phyloP scores from a whole-genome alignment of 2,888 invertebrate genomes.

The Synanthedon vespiformis region DNA sequence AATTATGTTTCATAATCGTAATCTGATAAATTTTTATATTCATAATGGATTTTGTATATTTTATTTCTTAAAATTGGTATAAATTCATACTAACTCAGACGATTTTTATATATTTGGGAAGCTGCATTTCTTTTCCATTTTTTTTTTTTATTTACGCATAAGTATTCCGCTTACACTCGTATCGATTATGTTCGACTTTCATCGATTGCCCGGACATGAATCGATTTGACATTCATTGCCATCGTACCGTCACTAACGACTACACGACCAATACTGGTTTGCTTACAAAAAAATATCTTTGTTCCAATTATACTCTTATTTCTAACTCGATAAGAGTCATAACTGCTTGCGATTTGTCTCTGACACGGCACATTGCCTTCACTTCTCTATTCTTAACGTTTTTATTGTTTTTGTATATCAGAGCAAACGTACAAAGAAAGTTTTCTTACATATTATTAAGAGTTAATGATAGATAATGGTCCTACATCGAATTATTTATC shows the following conservation, averaged over 20 bases:
- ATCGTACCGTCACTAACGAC: constrained; percentile 10
- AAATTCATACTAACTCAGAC: no score
- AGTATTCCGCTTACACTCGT: background rate
- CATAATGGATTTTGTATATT: no score
- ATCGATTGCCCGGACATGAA: constrained; percentile 7
- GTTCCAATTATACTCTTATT: background rate
- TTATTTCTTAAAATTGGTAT: no score
- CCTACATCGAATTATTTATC: no score
- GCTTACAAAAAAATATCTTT: background rate
- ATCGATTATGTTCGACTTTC: constrained; percentile 17
- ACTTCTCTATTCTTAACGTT: background rate
- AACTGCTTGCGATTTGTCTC: background rate
- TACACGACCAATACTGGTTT: constrained; percentile 1
- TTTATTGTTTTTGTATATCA: background rate
- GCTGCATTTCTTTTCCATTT: no score
- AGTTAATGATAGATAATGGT: no score
- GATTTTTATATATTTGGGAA: no score
- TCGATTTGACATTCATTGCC: constrained; percentile 6
- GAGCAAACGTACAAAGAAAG: no score
- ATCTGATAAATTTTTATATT: no score
- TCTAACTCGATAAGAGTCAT: background rate
- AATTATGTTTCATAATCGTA: no score
- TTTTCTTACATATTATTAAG: no score
- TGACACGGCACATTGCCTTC: background rate
- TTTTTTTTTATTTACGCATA: no score